Evolutionary conservation across 2,113 vertebrate species (phyloP), one percentile per base, ranked within the genome.

Genomic region (Sebastes fasciatus): DNA sequence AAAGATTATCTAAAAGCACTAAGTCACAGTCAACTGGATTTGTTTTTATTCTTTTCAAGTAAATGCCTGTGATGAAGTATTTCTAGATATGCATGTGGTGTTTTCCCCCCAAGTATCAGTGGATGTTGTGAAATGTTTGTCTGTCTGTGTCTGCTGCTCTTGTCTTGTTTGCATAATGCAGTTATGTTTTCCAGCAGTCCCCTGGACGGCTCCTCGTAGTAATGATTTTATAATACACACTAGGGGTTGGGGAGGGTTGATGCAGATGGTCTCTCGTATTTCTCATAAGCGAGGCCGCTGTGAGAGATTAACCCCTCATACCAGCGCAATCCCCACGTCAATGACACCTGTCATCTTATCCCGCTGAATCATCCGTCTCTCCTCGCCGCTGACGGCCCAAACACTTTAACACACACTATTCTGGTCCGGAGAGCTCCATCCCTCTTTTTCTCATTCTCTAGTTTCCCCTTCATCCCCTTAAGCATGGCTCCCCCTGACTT

Each of bases 371-470:
- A 89, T 89, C 83, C 51, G 74, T 93, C 89, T 85, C 82, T 74
- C 77, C 74, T 71, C 17, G 51, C 73, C 19, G 5, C 69, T 88
- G 89, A 85, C 43, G 48, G 79, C 75, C 83, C 75, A 77, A 84
- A 90, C 88, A 88, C 86, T 89, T 93, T 90, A 93, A 83, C 91
- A 84, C 86, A 74, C 76, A 82, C 91, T 91, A 91, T 92, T 93
- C 85, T 89, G 68, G 88, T 92, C 85, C 80, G 43, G 68, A 57
- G 52, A 76, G 55, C 75, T 66, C 85, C 76, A 80, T 87, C 67
- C 62, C 77, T 85, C 66, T 89, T 81, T 87, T 82, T 87, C 86
- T 91, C 86, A 74, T 78, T 91, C 90, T 91, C 83, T 80, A 34
- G 63, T 90, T 90, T 85, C 84, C 83, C 34, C 68, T 77, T 68